Evolutionary conservation across 2,113 vertebrate species (phyloP).

Genomic region (Pipa parva): DNA sequence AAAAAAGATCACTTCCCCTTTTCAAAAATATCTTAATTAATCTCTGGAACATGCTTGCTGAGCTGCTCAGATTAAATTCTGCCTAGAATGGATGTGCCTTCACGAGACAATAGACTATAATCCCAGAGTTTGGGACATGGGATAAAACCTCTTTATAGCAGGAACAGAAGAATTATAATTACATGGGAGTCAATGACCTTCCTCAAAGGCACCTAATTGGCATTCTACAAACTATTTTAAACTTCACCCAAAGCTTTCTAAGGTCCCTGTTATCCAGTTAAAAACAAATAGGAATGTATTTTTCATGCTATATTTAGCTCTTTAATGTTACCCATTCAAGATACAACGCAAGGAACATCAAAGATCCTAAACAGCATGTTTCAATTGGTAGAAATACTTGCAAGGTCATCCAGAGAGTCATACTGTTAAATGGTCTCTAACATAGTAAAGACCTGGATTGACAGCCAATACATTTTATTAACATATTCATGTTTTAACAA

Average conservation of each 20-base stretch:
- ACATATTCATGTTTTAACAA: too few species aligned
- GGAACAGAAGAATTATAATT: slow-evolving; percentile 21
- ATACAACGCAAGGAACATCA: slow-evolving; percentile 14
- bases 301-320: slow-evolving; percentile 19
- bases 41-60: slow-evolving; percentile 21
- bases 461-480: too few species aligned
- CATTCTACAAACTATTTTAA: slow-evolving; percentile 24
- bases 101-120: slow-evolving; percentile 23
- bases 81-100: slow-evolving; percentile 1
- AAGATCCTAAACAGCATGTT: slow-evolving; percentile 2
- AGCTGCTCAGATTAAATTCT: slow-evolving; percentile 30
- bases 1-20: slow-evolving; percentile 8
- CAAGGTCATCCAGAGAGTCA: slow-evolving; percentile 25
- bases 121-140: slow-evolving; percentile 6
- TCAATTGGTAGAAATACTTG: not conserved
- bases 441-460: too few species aligned
- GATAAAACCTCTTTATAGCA: slow-evolving; percentile 24
- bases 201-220: slow-evolving; percentile 31
- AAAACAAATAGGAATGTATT: not conserved
- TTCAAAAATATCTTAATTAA: slow-evolving; percentile 16
- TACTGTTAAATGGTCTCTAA: too few species aligned
- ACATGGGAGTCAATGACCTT: slow-evolving; percentile 18
- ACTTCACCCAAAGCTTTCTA: not conserved
- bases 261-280: slow-evolving; percentile 12
- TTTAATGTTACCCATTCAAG: slow-evolving; percentile 1